Evolutionary conservation across 2,797 vertebrate genomes (phyloP).

Genomic region (Chrysocyon brachyurus): DNA sequence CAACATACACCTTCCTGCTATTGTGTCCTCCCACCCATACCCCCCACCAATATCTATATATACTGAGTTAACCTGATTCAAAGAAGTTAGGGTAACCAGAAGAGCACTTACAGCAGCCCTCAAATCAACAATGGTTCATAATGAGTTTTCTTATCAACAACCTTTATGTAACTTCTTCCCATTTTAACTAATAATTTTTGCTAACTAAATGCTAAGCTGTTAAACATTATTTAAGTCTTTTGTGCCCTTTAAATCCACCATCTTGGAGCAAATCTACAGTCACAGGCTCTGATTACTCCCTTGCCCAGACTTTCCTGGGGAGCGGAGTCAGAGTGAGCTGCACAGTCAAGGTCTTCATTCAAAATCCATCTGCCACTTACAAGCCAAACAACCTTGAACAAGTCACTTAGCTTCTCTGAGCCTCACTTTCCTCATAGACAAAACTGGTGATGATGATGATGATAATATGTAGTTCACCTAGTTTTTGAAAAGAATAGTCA

Average conservation of each 20-base stretch:
- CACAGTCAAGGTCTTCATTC: neutral
- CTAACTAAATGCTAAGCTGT: conserved; percentile 7
- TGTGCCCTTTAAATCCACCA: neutral
- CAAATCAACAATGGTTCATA: neutral
- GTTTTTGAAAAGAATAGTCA: neutral
- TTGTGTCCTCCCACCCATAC: neutral
- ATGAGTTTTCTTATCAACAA: neutral
- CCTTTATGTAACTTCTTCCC: neutral
- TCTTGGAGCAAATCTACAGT: neutral
- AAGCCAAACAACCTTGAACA: neutral
- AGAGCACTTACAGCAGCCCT: neutral
- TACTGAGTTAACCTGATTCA: neutral
- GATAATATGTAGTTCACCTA: neutral
- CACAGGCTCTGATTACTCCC: neutral
- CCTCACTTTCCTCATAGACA: neutral
- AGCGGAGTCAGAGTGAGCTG: neutral
- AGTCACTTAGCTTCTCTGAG: neutral
- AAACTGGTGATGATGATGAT: neutral
- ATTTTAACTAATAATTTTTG: neutral
- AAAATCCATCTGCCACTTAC: neutral
- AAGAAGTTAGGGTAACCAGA: neutral
- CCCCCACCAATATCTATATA: neutral
- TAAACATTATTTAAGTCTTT: conserved; percentile 22
- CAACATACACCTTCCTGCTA: neutral
- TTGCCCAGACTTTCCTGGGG: neutral